Evolutionary conservation across 1,140 invertebrate genomes (phyloP).

Genomic region (Drosophila pectinifera): DNA sequence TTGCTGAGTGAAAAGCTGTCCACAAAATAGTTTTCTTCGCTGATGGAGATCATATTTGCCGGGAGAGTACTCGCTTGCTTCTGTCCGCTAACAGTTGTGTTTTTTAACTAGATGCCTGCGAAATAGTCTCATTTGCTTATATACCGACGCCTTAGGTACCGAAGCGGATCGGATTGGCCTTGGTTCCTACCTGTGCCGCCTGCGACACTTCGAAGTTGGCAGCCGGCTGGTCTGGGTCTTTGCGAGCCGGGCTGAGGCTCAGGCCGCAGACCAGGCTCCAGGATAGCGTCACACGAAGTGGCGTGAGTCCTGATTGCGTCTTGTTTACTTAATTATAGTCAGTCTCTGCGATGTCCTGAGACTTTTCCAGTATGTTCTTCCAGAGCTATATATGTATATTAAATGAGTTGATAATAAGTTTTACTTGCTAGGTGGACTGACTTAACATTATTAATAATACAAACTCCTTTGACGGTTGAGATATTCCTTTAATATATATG

Average conservation of each 20-base stretch:
- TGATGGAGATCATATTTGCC: constrained; percentile 47
- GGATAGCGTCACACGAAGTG: constrained; percentile 16
- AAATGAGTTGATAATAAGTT: not conserved
- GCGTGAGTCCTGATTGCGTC: constrained; percentile 61
- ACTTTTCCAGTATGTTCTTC: not conserved
- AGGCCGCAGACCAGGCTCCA: constrained; percentile 9
- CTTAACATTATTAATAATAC: no score
- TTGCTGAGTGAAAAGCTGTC: constrained; percentile 5
- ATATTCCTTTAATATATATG: no score
- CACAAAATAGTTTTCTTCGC: constrained; percentile 22
- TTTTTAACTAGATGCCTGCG: constrained; percentile 67
- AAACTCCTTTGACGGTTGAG: no score
- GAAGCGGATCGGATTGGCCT: constrained; percentile 35
- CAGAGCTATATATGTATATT: not conserved
- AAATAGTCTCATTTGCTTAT: constrained; percentile 52
- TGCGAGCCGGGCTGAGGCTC: constrained; percentile 23
- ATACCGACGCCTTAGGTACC: constrained; percentile 57
- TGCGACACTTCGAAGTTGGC: constrained; percentile 10
- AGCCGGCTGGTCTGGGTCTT: constrained; percentile 45
- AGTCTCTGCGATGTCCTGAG: no score
- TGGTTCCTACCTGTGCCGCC: constrained; percentile 48
- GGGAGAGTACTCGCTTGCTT: constrained; percentile 6
- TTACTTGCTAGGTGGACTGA: no score
- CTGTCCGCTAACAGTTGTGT: constrained; percentile 44
- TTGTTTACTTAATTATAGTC: constrained; percentile 39